Evolutionary conservation across 2,797 vertebrate species (phyloP), one percentile per base, ranked within the genome.

Genomic region (Melanotaenia parkinsoni): DNA sequence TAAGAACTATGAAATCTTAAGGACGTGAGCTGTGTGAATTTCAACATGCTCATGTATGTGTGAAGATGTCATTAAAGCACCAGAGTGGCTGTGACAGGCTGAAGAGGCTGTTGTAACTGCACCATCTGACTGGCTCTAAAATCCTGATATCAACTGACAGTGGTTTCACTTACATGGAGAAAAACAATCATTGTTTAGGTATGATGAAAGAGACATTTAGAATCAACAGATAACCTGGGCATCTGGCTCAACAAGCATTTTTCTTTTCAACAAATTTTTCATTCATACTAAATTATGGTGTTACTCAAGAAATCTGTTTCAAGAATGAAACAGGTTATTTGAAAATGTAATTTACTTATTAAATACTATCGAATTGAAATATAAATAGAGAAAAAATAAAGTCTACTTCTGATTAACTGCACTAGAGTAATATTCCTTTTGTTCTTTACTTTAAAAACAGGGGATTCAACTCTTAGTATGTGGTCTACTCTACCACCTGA

Each of bases 61-160:
- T 14, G 14, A 28, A 11, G 14, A 58, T 76, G 43, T 16, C 45
- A 32, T 63, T 30, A 57, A 73, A 60, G n/a, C 35, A 37, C 30
- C 47, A 32, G 37, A 63, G 22, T 43, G 33, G 28, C 51, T 67
- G 24, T 54, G 16, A 50, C 14, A 58, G 33, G 24, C 40, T 47
- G 20, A 47, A n/a, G 47, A 51, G 26, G 22, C 5, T 0, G 30
- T 5, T 50, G 32, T 3, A 16, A 30, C 63, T 33, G 50, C 7
- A 32, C 20, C 32, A 13, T n/a, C 58, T 61, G 32, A 13, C 4
- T 3, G 10, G 26, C 32, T 66, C 22, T 32, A 66, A 18, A 68
- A 67, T 67, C 45, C 56, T 43, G 50, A 22, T 3, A 1, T 33
- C 26, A 18, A 54, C 28, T 11, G 38, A 63, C 2, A 9, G 3